These are phyloP conservation scores for Sturnus vulgaris DNA, from an alignment of 2,113 vertebrate genomes.

Conservation along the genomic window DNA sequence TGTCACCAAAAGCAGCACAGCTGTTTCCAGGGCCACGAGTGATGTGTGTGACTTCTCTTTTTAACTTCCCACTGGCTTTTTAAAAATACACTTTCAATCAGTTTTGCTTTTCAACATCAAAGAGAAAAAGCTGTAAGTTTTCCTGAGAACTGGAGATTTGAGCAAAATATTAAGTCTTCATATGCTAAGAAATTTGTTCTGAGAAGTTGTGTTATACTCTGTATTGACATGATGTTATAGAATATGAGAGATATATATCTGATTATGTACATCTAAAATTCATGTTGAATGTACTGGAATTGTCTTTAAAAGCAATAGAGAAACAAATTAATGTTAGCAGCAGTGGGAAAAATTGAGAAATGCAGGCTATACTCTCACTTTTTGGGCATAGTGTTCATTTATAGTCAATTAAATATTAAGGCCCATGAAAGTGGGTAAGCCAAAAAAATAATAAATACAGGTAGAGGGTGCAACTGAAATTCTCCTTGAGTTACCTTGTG, in stretches of 20 bases:
- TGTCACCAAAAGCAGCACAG: slow-evolving; percentile 44
- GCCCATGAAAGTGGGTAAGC: neutral
- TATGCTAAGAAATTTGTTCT: neutral
- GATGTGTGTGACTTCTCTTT: slow-evolving; percentile 27
- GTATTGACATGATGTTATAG: neutral
- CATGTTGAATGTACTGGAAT: neutral
- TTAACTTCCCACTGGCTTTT: slow-evolving; percentile 49
- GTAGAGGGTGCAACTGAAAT: neutral
- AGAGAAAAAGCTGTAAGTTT: neutral
- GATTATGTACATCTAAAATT: neutral
- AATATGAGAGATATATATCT: neutral
- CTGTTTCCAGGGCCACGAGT: slow-evolving; percentile 43
- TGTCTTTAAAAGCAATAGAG: neutral
- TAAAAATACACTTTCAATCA: slow-evolving; percentile 37
- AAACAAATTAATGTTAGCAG: neutral
- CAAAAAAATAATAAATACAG: neutral
- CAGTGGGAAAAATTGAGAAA: neutral
- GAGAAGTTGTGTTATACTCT: neutral
- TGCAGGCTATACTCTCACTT: neutral
- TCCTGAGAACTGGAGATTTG: neutral
- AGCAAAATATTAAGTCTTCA: neutral
- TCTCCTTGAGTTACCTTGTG: neutral
- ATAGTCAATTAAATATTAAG: neutral
- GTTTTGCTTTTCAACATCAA: neutral
- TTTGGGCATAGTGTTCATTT: neutral